These are phyloP conservation scores for Panthera uncia DNA, from an alignment of 2,113 vertebrate genomes.

Conservation along the genomic window DNA sequence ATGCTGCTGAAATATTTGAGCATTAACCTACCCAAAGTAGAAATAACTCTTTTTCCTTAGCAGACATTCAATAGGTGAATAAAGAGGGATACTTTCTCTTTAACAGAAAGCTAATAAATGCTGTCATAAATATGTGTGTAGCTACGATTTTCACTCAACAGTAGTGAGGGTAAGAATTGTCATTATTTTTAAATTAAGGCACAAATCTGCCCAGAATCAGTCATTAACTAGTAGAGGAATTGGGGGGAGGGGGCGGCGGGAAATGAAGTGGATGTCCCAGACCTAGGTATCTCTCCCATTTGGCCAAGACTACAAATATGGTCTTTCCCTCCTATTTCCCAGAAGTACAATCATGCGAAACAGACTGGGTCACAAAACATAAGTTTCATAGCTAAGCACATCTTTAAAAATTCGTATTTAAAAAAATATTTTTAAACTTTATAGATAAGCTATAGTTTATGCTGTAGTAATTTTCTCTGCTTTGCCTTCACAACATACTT, in stretches of 20 bases:
- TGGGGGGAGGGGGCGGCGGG: background rate
- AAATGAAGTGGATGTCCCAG: background rate
- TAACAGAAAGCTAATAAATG: background rate
- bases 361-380: background rate
- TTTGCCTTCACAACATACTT: background rate
- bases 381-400: background rate
- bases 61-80: background rate
- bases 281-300: background rate
- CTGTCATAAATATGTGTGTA: background rate
- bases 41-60: background rate
- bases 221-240: background rate
- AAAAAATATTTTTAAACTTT: background rate
- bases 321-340: background rate
- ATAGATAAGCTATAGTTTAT: background rate
- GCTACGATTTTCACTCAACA: background rate
- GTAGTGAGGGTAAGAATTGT: background rate
- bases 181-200: background rate
- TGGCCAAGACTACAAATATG: background rate
- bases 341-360: background rate
- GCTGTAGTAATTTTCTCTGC: background rate
- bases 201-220: background rate
- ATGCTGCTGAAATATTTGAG: background rate
- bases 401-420: background rate
- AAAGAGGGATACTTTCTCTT: background rate
- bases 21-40: background rate